phyloP scores from a whole-genome alignment of 2,888 invertebrate species.

The Melikaiella ostensackeni region DNA sequence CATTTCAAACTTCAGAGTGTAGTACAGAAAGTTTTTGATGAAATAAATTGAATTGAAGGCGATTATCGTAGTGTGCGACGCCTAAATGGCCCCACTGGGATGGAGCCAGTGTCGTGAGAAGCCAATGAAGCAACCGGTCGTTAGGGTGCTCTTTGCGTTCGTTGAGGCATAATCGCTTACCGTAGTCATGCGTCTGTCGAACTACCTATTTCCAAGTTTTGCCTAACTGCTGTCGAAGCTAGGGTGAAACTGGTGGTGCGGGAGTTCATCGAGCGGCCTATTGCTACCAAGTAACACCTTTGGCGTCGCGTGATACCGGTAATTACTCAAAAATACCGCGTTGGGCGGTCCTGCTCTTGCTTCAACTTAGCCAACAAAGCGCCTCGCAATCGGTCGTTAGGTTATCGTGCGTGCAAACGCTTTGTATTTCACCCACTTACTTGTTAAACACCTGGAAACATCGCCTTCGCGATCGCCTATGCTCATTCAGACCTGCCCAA shows the following conservation, averaged over 20 bases:
- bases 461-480: constrained; percentile 19
- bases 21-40: constrained; percentile 38
- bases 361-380: constrained; percentile 57
- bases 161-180: constrained; percentile 55
- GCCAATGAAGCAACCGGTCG: constrained; percentile 55
- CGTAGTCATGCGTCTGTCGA: constrained; percentile 57
- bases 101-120: constrained; percentile 66
- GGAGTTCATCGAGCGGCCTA: constrained; percentile 46
- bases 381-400: constrained; percentile 52
- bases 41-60: constrained; percentile 31
- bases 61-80: constrained; percentile 30
- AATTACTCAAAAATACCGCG: constrained; percentile 72
- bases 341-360: constrained; percentile 55
- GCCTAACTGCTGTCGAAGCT: constrained; percentile 61
- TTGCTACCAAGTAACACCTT: constrained; percentile 68
- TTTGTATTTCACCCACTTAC: constrained; percentile 65
- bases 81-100: constrained; percentile 26
- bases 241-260: constrained; percentile 52
- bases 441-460: constrained; percentile 46
- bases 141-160: constrained; percentile 53
- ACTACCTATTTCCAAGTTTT: constrained; percentile 69
- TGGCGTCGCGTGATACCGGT: constrained; percentile 74
- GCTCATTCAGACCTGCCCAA: constrained; percentile 3
- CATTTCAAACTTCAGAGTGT: not conserved
- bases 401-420: constrained; percentile 55